Evolutionary conservation across 2,888 invertebrate genomes (phyloP).

Genomic region (Dastarcus helophoroides): DNA sequence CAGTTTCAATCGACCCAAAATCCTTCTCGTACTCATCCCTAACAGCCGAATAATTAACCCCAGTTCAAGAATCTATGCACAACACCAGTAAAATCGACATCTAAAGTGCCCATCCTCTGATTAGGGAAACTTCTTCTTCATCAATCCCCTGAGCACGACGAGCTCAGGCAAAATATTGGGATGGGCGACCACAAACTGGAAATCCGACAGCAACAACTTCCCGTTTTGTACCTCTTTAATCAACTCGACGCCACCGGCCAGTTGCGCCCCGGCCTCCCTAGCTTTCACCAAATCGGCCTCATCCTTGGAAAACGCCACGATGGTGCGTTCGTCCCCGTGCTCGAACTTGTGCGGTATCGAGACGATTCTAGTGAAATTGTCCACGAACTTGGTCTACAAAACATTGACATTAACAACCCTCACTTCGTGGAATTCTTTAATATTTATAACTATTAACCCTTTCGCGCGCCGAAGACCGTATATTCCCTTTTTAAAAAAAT

Average conservation of each 20-base stretch:
- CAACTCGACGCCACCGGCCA: slow-evolving; percentile 61
- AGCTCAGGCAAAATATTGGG: slow-evolving; percentile 69
- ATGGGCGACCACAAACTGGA: slow-evolving; percentile 64
- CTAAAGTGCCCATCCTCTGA: slow-evolving; percentile 53
- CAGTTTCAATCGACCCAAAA: slow-evolving; percentile 55
- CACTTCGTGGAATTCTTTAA: no score
- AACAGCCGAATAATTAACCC: slow-evolving; percentile 54
- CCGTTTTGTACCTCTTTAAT: slow-evolving; percentile 70
- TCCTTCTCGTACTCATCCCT: slow-evolving; percentile 60
- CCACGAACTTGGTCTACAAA: slow-evolving; percentile 52
- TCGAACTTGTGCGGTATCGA: slow-evolving; percentile 59
- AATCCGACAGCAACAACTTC: slow-evolving; percentile 54
- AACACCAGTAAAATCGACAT: slow-evolving; percentile 47
- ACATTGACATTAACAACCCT: no score
- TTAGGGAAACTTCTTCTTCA: slow-evolving; percentile 71
- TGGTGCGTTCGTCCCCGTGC: slow-evolving; percentile 53
- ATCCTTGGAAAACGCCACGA: slow-evolving; percentile 67
- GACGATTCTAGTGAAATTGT: slow-evolving; percentile 55
- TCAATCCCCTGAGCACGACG: slow-evolving; percentile 60
- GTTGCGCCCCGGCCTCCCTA: slow-evolving; percentile 56
- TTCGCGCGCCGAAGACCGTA: no score
- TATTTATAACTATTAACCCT: no score
- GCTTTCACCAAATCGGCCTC: slow-evolving; percentile 48
- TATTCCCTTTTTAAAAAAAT: no score
- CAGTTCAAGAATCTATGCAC: slow-evolving; percentile 55